Conservation (phyloP, 2,888 invertebrate genomes). For the Strigamia maritima region DNA sequence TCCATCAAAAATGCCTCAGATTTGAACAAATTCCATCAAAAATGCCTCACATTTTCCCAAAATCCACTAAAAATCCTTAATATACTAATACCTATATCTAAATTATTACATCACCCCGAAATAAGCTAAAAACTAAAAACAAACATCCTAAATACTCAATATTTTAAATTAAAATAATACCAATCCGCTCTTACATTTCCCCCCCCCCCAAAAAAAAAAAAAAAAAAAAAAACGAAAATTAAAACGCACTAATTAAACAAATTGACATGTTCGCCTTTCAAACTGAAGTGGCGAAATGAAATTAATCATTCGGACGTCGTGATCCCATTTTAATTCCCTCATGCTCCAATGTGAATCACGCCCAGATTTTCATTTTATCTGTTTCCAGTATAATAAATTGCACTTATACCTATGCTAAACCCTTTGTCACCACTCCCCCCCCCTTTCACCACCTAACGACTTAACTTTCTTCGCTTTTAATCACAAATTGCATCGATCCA, state of each 20-base stretch:
- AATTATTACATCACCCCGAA: too few species aligned
- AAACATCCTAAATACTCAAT: too few species aligned
- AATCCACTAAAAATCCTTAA: too few species aligned
- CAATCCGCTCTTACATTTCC: too few species aligned
- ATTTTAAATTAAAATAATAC: too few species aligned
- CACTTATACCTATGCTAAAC: neutral
- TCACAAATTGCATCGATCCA: neutral
- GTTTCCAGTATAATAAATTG: neutral
- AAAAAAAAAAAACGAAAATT: neutral
- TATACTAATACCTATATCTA: too few species aligned
- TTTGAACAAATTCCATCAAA: too few species aligned
- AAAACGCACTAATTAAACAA: neutral
- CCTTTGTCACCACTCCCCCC: neutral
- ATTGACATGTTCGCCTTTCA: neutral
- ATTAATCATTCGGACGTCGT: slow-evolving; percentile 4
- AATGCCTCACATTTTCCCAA: too few species aligned
- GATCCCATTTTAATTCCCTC: neutral
- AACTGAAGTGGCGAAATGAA: neutral
- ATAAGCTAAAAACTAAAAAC: too few species aligned
- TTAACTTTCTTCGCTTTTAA: neutral
- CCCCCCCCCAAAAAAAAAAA: too few species aligned
- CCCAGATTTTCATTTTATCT: neutral
- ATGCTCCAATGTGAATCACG: neutral
- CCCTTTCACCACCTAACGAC: neutral
- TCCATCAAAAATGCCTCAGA: too few species aligned